Evolutionary conservation across 2,113 vertebrate genomes (phyloP).

Genomic region (Stictonetta naevosa): DNA sequence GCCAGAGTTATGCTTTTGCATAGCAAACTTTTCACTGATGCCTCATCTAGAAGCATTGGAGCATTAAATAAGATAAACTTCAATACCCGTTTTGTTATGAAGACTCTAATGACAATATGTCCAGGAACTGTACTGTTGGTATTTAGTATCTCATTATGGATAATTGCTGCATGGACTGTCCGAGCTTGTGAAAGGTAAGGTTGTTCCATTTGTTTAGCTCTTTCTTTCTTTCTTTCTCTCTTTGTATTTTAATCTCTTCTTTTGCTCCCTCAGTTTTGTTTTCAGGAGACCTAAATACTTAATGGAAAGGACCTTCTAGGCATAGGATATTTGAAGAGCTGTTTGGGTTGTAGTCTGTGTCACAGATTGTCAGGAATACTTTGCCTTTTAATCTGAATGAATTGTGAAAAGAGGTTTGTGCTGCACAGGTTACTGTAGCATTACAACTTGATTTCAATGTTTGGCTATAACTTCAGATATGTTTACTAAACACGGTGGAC

Average conservation of each 20-base stretch:
- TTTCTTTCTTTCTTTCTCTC: neutral
- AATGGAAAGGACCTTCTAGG: neutral
- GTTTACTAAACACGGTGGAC: neutral
- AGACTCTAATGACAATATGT: constrained; percentile 99
- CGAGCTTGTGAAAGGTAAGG: constrained; percentile 98
- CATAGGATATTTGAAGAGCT: neutral
- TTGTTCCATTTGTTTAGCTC: constrained; percentile 36
- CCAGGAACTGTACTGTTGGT: constrained; percentile 98
- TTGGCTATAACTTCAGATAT: neutral
- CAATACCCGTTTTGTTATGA: constrained; percentile 99
- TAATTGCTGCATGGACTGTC: constrained; percentile 99
- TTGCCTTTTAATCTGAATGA: neutral
- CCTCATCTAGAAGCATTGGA: constrained; percentile 98
- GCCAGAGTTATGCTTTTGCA: constrained; percentile 99
- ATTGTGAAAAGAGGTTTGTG: neutral
- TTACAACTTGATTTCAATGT: neutral
- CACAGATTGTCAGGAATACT: neutral
- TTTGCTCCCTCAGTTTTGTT: neutral
- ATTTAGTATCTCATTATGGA: constrained; percentile 99
- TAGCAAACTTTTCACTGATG: constrained; percentile 99
- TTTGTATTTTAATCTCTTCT: constrained; percentile 19
- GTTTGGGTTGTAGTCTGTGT: neutral
- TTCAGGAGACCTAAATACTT: neutral
- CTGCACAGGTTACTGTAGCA: neutral
- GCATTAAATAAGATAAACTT: constrained; percentile 99